Evolutionary conservation across 1,140 invertebrate genomes (phyloP).

Genomic region (Samia ricini): DNA sequence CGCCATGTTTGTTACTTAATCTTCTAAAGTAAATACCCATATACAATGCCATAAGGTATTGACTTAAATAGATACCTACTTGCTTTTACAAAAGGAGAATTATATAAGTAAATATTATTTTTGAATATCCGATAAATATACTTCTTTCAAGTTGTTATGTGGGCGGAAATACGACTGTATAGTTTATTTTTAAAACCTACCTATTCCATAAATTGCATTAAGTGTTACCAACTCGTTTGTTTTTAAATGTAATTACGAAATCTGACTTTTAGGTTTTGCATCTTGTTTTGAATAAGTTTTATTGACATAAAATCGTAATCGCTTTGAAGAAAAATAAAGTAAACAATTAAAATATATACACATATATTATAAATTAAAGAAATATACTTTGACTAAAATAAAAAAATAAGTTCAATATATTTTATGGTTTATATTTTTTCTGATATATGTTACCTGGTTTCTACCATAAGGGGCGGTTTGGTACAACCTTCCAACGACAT

Average conservation of each 20-base stretch:
- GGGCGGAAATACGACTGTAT: neutral
- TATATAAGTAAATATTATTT: constrained; percentile 8
- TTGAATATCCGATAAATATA: neutral
- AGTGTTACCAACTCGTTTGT: neutral
- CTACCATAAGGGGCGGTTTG: too few species aligned
- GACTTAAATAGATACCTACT: too few species aligned
- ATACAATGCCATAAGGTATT: too few species aligned
- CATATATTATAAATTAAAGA: too few species aligned
- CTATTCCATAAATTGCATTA: neutral
- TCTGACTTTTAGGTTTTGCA: neutral
- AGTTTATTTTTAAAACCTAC: neutral
- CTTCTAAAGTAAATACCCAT: neutral
- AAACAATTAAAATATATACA: too few species aligned
- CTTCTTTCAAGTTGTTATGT: neutral
- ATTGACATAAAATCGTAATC: neutral
- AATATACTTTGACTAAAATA: too few species aligned
- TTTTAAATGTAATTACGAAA: neutral
- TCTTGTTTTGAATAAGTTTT: neutral
- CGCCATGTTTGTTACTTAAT: too few species aligned
- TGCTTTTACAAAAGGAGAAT: neutral
- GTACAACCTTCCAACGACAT: too few species aligned
- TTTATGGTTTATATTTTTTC: too few species aligned
- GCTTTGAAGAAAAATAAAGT: too few species aligned
- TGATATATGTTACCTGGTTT: too few species aligned
- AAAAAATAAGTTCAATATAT: too few species aligned